Conservation (phyloP, 2,888 invertebrate genomes). For the Acrobasis repandana region DNA sequence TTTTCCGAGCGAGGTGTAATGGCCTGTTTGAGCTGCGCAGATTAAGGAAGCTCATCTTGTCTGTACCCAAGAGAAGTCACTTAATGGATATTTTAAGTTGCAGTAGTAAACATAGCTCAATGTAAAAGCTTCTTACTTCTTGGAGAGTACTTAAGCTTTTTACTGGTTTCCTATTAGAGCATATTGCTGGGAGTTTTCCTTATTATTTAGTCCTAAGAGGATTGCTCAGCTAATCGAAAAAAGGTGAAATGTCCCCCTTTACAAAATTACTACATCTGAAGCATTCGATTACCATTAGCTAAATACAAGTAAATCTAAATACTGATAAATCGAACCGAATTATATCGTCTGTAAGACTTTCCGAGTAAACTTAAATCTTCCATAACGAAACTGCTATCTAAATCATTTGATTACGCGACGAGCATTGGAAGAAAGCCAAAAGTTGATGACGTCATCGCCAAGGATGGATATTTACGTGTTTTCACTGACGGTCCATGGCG, state of each 20-base stretch:
- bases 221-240: neutral
- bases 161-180: too few species aligned
- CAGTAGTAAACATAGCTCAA: too few species aligned
- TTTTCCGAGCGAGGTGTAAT: neutral
- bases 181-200: neutral
- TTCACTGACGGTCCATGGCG: too few species aligned
- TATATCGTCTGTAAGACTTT: neutral
- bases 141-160: too few species aligned
- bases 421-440: conserved; percentile 6
- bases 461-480: conserved; percentile 1
- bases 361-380: neutral
- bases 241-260: too few species aligned
- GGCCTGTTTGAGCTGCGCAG: conserved; percentile 1
- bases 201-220: neutral
- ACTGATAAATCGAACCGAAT: neutral
- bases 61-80: neutral
- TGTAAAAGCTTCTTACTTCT: too few species aligned
- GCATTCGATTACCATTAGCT: neutral
- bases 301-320: neutral
- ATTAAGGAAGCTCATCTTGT: neutral
- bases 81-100: neutral
- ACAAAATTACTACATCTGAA: neutral
- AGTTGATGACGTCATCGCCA: conserved; percentile 1
- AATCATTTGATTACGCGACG: conserved; percentile 11
- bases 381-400: conserved; percentile 1